Evolutionary conservation across 2,113 vertebrate genomes (phyloP).

Genomic region (Otolemur garnettii): DNA sequence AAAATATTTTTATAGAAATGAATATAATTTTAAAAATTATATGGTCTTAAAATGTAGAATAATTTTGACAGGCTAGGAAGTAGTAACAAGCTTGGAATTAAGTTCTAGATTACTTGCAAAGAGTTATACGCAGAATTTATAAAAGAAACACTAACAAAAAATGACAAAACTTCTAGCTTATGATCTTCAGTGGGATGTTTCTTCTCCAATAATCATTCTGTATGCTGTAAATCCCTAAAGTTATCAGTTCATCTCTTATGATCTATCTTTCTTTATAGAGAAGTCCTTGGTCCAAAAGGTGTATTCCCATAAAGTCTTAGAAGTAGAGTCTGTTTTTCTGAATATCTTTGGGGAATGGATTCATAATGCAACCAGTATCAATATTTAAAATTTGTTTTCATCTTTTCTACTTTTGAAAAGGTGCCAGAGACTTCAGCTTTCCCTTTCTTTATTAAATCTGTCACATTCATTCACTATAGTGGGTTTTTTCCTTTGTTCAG

Average conservation of each 20-base stretch:
- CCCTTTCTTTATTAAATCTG: not conserved
- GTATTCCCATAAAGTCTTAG: not conserved
- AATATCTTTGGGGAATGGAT: not conserved
- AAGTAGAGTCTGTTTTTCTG: not conserved
- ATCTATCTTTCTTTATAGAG: not conserved
- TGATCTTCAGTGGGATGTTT: constrained; percentile 38
- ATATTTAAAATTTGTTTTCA: not conserved
- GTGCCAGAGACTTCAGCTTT: not conserved
- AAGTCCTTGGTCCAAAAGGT: not conserved
- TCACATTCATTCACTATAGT: not conserved
- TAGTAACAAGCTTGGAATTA: constrained; percentile 45
- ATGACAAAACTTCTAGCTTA: not conserved
- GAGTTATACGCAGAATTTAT: not conserved
- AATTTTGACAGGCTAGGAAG: constrained; percentile 43
- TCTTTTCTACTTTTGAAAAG: not conserved
- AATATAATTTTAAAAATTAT: not conserved
- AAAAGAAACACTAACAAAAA: not conserved
- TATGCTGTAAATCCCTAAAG: not conserved
- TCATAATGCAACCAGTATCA: not conserved
- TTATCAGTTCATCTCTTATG: not conserved
- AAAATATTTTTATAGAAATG: constrained; percentile 48
- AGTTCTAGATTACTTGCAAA: constrained; percentile 54
- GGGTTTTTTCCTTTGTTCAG: not conserved
- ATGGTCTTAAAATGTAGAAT: constrained; percentile 48
- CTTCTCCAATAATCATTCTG: constrained; percentile 5